Evolutionary conservation across 2,113 vertebrate genomes (phyloP).

Genomic region (Calyptomena viridis): DNA sequence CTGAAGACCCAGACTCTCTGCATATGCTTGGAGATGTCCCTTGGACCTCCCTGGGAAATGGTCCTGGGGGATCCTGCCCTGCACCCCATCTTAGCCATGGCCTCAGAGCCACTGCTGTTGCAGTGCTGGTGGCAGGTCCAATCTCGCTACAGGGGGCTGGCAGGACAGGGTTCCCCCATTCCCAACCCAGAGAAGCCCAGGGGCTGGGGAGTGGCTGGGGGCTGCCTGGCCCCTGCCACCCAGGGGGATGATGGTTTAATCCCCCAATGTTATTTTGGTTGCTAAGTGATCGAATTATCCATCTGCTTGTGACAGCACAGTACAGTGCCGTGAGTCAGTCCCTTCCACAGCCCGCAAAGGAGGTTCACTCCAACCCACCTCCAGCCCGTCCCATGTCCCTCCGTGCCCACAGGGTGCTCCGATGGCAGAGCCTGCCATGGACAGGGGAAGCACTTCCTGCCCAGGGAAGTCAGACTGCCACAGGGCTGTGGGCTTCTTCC

Average conservation of each 20-base stretch:
- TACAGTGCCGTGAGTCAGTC: constrained; percentile 45
- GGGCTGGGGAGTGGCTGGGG: background rate
- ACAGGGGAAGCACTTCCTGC: background rate
- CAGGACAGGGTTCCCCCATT: background rate
- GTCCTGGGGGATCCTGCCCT: rapidly evolving
- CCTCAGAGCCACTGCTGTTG: background rate
- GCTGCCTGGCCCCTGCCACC: background rate
- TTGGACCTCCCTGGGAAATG: background rate
- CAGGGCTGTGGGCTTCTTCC: background rate
- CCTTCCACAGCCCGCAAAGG: background rate
- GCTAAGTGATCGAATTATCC: constrained; percentile 68
- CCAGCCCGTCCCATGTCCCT: background rate
- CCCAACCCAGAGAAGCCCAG: background rate
- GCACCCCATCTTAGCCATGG: background rate
- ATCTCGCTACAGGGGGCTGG: background rate
- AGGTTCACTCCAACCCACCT: background rate
- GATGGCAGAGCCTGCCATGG: rapidly evolving
- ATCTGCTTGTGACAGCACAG: constrained; percentile 55
- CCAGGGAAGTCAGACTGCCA: background rate
- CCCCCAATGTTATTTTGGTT: constrained; percentile 22
- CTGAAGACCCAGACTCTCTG: background rate
- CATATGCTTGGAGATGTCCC: background rate
- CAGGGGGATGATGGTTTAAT: background rate
- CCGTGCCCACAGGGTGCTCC: background rate
- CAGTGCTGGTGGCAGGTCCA: rapidly evolving